Evolutionary conservation across 2,888 invertebrate species (phyloP).

Genomic region (Cephus rjabovi): DNA sequence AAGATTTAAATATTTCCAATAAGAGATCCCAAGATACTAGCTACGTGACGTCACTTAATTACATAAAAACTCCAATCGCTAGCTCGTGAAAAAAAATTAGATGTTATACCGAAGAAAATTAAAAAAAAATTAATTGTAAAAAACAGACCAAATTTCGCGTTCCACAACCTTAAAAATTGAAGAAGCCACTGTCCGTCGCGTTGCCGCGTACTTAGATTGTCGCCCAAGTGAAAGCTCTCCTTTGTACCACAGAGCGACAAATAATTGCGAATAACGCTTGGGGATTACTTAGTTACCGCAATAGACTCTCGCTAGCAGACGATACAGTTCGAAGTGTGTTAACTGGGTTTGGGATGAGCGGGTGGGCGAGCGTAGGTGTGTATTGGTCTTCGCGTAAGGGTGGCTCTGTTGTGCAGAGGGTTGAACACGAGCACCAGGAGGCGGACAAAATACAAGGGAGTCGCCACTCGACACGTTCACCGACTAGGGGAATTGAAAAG

Average conservation of each 20-base stretch:
- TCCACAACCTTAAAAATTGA: not conserved
- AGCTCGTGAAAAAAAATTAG: not conserved
- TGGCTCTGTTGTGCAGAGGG: conserved; percentile 7
- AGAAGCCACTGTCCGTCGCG: not conserved
- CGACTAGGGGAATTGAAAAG: conserved; percentile 65
- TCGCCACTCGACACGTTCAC: conserved; percentile 60
- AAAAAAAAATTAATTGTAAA: too few relatives aligned
- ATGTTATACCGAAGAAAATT: not conserved
- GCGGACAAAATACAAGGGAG: conserved; percentile 38
- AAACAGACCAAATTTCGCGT: not conserved
- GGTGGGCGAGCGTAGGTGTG: not conserved
- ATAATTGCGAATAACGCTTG: conserved; percentile 65
- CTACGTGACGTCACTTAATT: conserved; percentile 60
- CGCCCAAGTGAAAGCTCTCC: conserved; percentile 47
- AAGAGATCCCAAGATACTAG: conserved; percentile 31
- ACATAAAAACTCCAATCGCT: conserved; percentile 44
- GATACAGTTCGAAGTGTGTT: conserved; percentile 23
- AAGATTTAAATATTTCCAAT: conserved; percentile 51
- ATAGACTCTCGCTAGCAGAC: conserved; percentile 44
- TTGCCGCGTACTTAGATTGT: conserved; percentile 27
- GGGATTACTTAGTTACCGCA: conserved; percentile 65
- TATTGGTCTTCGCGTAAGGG: conserved; percentile 11
- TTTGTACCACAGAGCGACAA: conserved; percentile 55
- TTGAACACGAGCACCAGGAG: conserved; percentile 25
- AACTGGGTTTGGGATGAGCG: conserved; percentile 44